Evolutionary conservation across 1,140 invertebrate genomes (phyloP).

Genomic region (Rhyzopertha dominica): DNA sequence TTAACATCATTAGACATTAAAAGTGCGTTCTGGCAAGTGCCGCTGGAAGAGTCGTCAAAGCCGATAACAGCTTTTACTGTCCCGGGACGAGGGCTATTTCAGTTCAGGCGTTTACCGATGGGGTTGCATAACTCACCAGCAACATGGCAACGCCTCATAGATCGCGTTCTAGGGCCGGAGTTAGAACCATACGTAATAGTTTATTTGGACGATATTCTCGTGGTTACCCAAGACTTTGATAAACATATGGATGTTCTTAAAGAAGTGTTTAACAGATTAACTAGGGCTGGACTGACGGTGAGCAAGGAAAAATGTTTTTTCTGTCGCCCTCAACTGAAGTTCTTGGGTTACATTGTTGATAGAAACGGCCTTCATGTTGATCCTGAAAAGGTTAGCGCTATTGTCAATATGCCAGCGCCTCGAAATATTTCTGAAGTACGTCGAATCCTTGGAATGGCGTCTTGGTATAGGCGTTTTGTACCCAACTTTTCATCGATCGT

Average conservation of each 20-base stretch:
- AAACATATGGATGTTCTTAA: constrained; percentile 29
- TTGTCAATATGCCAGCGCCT: constrained; percentile 37
- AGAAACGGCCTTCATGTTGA: constrained; percentile 35
- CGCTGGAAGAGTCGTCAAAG: constrained; percentile 20
- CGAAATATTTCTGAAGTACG: constrained; percentile 40
- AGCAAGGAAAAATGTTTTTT: constrained; percentile 39
- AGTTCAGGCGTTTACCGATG: constrained; percentile 33
- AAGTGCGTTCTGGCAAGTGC: constrained; percentile 36
- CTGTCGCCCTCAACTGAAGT: constrained; percentile 28
- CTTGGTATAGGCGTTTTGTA: constrained; percentile 46
- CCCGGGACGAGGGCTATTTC: constrained; percentile 32
- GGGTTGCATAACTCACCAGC: constrained; percentile 36
- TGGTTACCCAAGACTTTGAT: constrained; percentile 16
- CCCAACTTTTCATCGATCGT: constrained; percentile 37
- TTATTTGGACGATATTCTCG: constrained; percentile 30
- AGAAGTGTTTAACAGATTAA: constrained; percentile 25
- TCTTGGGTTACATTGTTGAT: constrained; percentile 40
- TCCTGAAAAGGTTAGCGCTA: constrained; percentile 40
- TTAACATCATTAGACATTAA: constrained; percentile 32
- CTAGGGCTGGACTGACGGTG: constrained; percentile 25
- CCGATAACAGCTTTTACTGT: constrained; percentile 32
- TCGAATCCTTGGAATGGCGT: constrained; percentile 46
- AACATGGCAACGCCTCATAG: constrained; percentile 39
- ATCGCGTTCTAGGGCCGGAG: constrained; percentile 24
- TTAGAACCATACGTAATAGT: constrained; percentile 24